Conservation (phyloP, 2,888 invertebrate genomes). For the Bellardia bayeri region DNA sequence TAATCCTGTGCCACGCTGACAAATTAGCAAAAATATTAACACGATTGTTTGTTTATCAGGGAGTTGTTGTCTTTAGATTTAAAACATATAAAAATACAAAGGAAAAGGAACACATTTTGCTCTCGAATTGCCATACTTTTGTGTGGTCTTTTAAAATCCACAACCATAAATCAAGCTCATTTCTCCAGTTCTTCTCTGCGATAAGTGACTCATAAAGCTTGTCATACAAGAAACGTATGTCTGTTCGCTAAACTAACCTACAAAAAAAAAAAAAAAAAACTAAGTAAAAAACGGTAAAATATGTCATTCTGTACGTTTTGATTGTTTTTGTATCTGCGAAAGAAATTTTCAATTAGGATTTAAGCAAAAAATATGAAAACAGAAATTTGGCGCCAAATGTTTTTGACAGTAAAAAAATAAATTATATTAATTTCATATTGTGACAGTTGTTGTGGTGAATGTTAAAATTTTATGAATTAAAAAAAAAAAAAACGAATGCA, state of each 20-base stretch:
- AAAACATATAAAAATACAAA: not conserved
- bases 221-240: slow-evolving; percentile 9
- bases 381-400: slow-evolving; percentile 55
- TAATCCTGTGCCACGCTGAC: slow-evolving; percentile 64
- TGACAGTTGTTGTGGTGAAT: slow-evolving; percentile 47
- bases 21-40: slow-evolving; percentile 65
- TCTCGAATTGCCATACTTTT: slow-evolving; percentile 37
- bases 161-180: slow-evolving; percentile 65
- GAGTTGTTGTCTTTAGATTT: not conserved
- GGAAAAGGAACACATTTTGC: slow-evolving; percentile 10
- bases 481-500: slow-evolving; percentile 1
- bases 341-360: slow-evolving; percentile 47
- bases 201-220: slow-evolving; percentile 57
- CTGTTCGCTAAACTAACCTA: slow-evolving; percentile 27
- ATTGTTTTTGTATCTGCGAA: slow-evolving; percentile 15
- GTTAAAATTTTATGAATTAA: slow-evolving; percentile 1
- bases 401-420: slow-evolving; percentile 51
- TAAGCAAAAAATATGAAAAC: not conserved
- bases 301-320: slow-evolving; percentile 20
- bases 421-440: slow-evolving; percentile 42
- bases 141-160: slow-evolving; percentile 55
- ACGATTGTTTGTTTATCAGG: slow-evolving; percentile 48
- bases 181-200: slow-evolving; percentile 27
- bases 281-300: slow-evolving; percentile 52
- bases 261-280: slow-evolving; percentile 41